Percentiles rank a stretch among this genome's conserved stretches.
phyloP scores from a whole-genome alignment of 2,113 vertebrate genomes.

The Rhizomys pruinosus region DNA sequence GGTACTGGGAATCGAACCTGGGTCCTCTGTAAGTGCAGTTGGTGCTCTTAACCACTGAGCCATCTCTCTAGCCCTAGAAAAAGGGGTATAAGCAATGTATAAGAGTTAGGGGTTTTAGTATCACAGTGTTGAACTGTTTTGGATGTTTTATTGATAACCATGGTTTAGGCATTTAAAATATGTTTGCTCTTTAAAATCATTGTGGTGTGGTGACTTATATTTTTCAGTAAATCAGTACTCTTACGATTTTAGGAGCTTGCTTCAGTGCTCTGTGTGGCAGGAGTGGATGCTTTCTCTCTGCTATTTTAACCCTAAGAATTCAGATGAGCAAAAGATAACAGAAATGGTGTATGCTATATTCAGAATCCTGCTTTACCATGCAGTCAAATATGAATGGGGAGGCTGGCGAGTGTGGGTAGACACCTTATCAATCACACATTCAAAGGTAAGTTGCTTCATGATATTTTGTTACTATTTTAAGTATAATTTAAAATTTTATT shows the following conservation, averaged over 20 bases:
- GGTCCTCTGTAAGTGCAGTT: no score
- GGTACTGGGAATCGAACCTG: no score
- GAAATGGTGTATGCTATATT: constrained; percentile 99
- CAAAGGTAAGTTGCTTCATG: constrained; percentile 91
- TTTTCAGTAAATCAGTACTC: not conserved
- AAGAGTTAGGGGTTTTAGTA: not conserved
- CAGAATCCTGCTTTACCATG: constrained; percentile 98
- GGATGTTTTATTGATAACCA: not conserved
- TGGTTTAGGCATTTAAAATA: not conserved
- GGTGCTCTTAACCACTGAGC: no score
- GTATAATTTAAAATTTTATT: constrained; percentile 44
- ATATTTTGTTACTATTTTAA: constrained; percentile 52
- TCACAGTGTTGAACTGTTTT: constrained; percentile 47
- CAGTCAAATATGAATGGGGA: constrained; percentile 98
- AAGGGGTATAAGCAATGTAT: not conserved
- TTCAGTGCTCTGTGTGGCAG: constrained; percentile 99
- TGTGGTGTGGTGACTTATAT: not conserved
- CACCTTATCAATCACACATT: constrained; percentile 98
- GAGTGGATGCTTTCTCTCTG: constrained; percentile 99
- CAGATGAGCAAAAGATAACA: constrained; percentile 97
- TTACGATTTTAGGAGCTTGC: constrained; percentile 91
- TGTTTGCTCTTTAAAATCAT: not conserved
- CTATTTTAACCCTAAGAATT: constrained; percentile 94
- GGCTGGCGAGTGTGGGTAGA: constrained; percentile 99
- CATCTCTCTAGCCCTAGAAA: no score